A percentile compares a stretch with the other conserved stretches of the same genome.
These are phyloP conservation scores for Nematopogon swammerdamellus DNA, from an alignment of 2,888 invertebrate species.

Conservation along the genomic window DNA sequence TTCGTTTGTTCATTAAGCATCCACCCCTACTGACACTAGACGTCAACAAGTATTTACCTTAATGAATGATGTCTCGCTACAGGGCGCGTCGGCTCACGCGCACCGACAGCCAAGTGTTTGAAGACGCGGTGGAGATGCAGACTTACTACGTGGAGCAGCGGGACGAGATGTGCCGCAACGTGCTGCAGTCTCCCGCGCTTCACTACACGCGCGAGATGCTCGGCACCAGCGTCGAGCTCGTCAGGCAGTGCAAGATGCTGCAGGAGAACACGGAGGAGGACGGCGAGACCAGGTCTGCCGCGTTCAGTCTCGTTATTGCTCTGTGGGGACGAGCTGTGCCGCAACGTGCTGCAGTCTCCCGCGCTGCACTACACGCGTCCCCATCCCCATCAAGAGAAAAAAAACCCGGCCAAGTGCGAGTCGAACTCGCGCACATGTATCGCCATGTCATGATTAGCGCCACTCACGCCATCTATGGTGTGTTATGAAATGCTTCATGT, in stretches of 20 bases:
- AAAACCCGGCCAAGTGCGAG: too few species aligned
- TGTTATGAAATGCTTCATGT: too few species aligned
- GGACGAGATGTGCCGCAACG: constrained; percentile 68
- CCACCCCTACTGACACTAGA: too few species aligned
- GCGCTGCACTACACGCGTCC: constrained; percentile 79
- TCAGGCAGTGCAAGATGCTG: constrained; percentile 71
- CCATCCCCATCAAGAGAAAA: too few species aligned
- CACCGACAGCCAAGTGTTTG: constrained; percentile 93
- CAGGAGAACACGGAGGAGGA: constrained; percentile 81
- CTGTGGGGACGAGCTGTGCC: constrained; percentile 64
- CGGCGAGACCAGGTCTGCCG: constrained; percentile 41
- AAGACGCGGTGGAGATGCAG: constrained; percentile 93
- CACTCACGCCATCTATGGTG: too few species aligned
- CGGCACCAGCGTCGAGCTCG: constrained; percentile 68
- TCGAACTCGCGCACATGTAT: too few species aligned
- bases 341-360: constrained; percentile 78
- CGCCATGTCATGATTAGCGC: too few species aligned
- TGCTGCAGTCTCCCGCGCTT: constrained; percentile 84
- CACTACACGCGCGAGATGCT: constrained; percentile 76
- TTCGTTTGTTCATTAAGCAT: too few species aligned
- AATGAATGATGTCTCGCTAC: constrained; percentile 5
- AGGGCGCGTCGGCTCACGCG: constrained; percentile 83
- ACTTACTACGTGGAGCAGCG: constrained; percentile 81
- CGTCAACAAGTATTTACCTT: too few species aligned
- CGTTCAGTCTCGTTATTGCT: background rate